Conservation (phyloP, 2,797 vertebrate genomes). For the Peromyscus eremicus region DNA sequence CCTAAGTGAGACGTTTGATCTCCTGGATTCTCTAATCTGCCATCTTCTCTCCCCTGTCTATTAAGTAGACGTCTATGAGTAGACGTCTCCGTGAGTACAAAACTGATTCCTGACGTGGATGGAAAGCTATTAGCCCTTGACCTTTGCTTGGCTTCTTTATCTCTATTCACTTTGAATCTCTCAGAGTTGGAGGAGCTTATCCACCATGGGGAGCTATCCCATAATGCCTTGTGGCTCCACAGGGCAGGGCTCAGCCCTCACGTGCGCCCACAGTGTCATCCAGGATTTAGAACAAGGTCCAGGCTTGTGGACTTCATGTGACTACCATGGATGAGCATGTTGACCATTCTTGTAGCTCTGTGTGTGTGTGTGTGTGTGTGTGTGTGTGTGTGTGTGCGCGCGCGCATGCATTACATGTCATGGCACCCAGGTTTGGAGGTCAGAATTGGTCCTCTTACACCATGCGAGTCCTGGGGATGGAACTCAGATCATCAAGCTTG, state of each 20-base stretch:
- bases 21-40: neutral
- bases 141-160: neutral
- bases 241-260: too few species aligned
- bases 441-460: neutral
- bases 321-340: neutral
- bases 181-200: neutral
- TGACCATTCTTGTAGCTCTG: neutral
- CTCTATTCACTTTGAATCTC: neutral
- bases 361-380: neutral
- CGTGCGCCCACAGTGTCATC: too few species aligned
- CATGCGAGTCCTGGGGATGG: neutral
- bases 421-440: neutral
- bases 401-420: neutral
- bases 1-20: neutral
- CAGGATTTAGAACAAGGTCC: neutral
- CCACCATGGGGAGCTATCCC: neutral
- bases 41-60: neutral
- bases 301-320: neutral
- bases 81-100: neutral
- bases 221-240: neutral
- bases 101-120: neutral
- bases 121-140: neutral
- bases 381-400: neutral
- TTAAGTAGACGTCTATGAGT: neutral
- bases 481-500: neutral